Conservation (phyloP, 2,113 vertebrate genomes). For the Corydoras sp. region DNA sequence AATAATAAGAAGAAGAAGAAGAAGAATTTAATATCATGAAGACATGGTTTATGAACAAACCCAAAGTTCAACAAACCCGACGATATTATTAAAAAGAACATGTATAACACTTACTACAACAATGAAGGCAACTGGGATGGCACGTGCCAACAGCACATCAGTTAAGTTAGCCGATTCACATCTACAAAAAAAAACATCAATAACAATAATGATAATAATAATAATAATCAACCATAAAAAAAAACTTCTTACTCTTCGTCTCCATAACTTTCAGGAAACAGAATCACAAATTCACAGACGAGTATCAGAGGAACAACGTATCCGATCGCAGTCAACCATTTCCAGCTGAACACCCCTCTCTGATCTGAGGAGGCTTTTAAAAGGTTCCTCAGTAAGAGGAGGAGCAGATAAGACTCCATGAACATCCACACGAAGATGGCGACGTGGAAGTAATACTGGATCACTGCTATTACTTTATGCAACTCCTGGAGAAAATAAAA, state of each 20-base stretch:
- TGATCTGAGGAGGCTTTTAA: conserved; percentile 16
- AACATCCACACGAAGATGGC: conserved; percentile 70
- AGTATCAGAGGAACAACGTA: conserved; percentile 64
- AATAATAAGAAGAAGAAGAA: too few relatives aligned
- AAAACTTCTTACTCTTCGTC: conserved; percentile 11
- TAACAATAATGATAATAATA: too few relatives aligned
- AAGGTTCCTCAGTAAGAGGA: conserved; percentile 54
- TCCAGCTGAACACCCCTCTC: conserved; percentile 55
- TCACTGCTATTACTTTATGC: conserved; percentile 57
- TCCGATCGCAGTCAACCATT: conserved; percentile 62
- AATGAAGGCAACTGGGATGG: conserved; percentile 57
- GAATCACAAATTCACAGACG: conserved; percentile 52
- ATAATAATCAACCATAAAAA: too few relatives aligned
- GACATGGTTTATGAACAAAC: too few relatives aligned
- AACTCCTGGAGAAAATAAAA: conserved; percentile 36
- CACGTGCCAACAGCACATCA: not conserved
- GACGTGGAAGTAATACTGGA: conserved; percentile 66
- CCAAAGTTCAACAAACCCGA: too few relatives aligned
- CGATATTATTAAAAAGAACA: too few relatives aligned
- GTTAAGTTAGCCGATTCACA: conserved; percentile 57
- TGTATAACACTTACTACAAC: conserved; percentile 60
- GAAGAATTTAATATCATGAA: too few relatives aligned
- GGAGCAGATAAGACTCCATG: conserved; percentile 66
- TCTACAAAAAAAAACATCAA: conserved; percentile 46
- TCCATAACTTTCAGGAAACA: conserved; percentile 66